Percentiles rank a stretch among this genome's conserved stretches.
Evolutionary conservation across 2,888 invertebrate species (phyloP).

Genomic region (Cheilosia scutellata): DNA sequence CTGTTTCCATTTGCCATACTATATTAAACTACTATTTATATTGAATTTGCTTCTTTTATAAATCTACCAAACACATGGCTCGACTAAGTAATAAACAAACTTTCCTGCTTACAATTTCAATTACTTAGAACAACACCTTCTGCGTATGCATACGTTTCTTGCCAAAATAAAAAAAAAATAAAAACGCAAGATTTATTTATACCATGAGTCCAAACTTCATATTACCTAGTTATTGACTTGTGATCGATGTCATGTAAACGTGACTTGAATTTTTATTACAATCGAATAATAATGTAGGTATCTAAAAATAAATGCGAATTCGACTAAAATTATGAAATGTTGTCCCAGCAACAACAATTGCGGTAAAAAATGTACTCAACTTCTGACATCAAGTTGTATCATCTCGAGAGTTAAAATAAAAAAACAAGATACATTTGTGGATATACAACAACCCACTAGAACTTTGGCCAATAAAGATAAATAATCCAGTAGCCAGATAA

Average conservation of each 20-base stretch:
- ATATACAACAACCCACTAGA: neutral
- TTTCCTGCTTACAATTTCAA: slow-evolving; percentile 18
- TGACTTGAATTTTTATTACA: slow-evolving; percentile 48
- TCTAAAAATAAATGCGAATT: neutral
- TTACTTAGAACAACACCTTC: slow-evolving; percentile 3
- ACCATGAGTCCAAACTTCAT: slow-evolving; percentile 23
- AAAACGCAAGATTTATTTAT: slow-evolving; percentile 20
- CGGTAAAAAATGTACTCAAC: neutral
- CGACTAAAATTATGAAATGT: no score
- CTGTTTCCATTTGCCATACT: neutral
- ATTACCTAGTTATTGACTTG: slow-evolving; percentile 40
- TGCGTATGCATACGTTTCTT: neutral
- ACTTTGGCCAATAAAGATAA: slow-evolving; percentile 13
- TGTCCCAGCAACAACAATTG: neutral
- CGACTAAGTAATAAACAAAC: slow-evolving; percentile 11
- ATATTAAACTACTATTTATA: neutral
- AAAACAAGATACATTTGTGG: neutral
- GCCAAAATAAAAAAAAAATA: slow-evolving; percentile 26
- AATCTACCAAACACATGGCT: neutral
- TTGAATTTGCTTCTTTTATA: neutral
- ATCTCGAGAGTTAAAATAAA: slow-evolving; percentile 4
- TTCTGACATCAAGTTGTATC: slow-evolving; percentile 3
- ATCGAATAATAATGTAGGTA: neutral
- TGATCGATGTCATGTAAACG: slow-evolving; percentile 48
- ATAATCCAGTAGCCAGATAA: slow-evolving; percentile 46